Evolutionary conservation across 2,888 invertebrate species (phyloP).

Genomic region (Lasioglossum pauxillum): DNA sequence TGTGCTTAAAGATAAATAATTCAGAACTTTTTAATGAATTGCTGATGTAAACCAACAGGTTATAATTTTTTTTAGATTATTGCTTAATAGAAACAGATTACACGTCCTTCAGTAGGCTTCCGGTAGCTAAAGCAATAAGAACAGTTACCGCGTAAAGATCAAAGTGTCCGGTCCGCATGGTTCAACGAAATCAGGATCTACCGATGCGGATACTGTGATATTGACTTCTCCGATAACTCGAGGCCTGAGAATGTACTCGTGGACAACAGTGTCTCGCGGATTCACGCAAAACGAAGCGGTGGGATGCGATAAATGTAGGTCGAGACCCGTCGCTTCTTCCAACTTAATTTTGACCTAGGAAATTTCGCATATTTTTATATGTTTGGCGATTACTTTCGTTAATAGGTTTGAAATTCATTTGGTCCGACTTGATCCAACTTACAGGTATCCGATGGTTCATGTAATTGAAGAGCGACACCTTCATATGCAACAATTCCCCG

Average conservation of each 20-base stretch:
- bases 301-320: constrained; percentile 72
- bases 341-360: constrained; percentile 76
- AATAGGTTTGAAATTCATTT: not conserved
- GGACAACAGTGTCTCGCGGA: constrained; percentile 78
- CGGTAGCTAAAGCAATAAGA: not conserved
- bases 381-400: not conserved
- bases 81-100: not conserved
- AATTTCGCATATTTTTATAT: not conserved
- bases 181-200: constrained; percentile 83
- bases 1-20: not conserved
- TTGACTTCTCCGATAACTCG: constrained; percentile 85
- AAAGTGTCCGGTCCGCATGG: constrained; percentile 85
- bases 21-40: not conserved
- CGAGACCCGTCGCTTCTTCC: constrained; percentile 76
- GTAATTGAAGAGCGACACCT: constrained; percentile 90
- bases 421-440: constrained; percentile 73
- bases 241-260: constrained; percentile 78
- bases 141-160: constrained; percentile 83
- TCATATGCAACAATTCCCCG: constrained; percentile 88
- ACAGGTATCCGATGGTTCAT: constrained; percentile 89
- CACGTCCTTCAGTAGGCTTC: not conserved
- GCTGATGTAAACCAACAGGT: not conserved
- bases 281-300: constrained; percentile 76
- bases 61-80: not conserved
- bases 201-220: constrained; percentile 85